These are phyloP conservation scores for Luperina testacea DNA, from an alignment of 2,888 invertebrate genomes.

Conservation along the genomic window DNA sequence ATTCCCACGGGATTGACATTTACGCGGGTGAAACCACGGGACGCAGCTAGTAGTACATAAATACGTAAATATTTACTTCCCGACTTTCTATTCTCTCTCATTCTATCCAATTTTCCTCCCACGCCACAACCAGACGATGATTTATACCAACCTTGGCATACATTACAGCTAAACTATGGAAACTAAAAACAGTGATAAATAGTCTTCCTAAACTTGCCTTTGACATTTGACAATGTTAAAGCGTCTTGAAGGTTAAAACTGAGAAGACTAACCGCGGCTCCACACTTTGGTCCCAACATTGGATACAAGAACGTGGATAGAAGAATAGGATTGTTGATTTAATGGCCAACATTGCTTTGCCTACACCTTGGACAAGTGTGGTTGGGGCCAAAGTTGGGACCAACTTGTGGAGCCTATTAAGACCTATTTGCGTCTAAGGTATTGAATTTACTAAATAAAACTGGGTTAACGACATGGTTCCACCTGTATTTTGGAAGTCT, in stretches of 20 bases:
- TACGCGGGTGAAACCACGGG: no score
- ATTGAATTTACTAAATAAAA: conserved; percentile 43
- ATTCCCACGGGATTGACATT: no score
- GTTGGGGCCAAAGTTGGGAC: conserved; percentile 7
- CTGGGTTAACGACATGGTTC: conserved; percentile 50
- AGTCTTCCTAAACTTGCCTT: conserved; percentile 49
- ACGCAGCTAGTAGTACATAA: not conserved
- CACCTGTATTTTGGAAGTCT: conserved; percentile 55
- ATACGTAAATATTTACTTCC: not conserved
- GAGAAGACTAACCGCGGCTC: not conserved
- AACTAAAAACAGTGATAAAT: conserved; percentile 61
- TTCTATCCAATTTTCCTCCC: conserved; percentile 42
- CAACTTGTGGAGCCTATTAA: conserved; percentile 6
- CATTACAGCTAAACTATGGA: conserved; percentile 66
- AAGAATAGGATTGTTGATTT: not conserved
- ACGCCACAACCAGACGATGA: conserved; percentile 63
- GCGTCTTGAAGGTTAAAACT: conserved; percentile 36
- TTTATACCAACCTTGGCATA: conserved; percentile 71
- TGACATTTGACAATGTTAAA: conserved; percentile 60
- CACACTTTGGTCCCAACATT: not conserved
- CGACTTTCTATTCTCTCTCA: not conserved
- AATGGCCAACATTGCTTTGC: not conserved
- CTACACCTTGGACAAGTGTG: not conserved
- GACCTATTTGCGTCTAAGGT: conserved; percentile 36
- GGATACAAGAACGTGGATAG: not conserved